These are phyloP conservation scores for Pterobdella sp. DNA, from an alignment of 2,888 invertebrate species.

Conservation along the genomic window DNA sequence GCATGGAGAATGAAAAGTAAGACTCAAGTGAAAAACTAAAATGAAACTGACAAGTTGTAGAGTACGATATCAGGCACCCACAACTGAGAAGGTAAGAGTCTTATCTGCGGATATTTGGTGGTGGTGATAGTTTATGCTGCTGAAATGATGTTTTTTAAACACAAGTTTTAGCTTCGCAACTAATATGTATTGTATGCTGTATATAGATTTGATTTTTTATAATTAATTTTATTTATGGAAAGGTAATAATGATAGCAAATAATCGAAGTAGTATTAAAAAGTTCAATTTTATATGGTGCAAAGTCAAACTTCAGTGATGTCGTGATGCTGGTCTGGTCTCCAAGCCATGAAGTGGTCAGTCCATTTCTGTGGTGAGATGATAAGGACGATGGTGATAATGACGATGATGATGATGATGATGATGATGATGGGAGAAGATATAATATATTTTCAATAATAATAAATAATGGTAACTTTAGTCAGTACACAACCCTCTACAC, in stretches of 20 bases:
- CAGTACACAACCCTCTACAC: neutral
- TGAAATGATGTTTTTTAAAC: too few species aligned
- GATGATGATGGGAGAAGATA: too few species aligned
- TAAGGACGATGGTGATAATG: neutral
- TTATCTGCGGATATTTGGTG: neutral
- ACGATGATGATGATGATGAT: too few species aligned
- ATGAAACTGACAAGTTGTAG: neutral
- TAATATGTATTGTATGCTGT: too few species aligned
- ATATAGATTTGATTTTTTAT: too few species aligned
- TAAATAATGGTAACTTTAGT: neutral
- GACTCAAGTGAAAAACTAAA: too few species aligned
- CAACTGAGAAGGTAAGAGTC: neutral
- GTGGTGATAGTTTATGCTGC: too few species aligned
- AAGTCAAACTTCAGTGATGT: neutral
- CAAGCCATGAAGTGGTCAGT: neutral
- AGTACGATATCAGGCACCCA: neutral
- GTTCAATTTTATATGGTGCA: neutral
- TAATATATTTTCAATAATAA: neutral
- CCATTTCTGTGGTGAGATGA: neutral
- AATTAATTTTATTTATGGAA: too few species aligned
- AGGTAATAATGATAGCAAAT: neutral
- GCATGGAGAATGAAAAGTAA: too few species aligned
- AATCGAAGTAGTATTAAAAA: neutral
- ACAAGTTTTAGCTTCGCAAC: too few species aligned
- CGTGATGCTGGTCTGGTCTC: neutral